A percentile compares a stretch with the other conserved stretches of the same genome.
Evolutionary conservation across 2,888 invertebrate species (phyloP).

Genomic region (Meghimatium bilineatum): DNA sequence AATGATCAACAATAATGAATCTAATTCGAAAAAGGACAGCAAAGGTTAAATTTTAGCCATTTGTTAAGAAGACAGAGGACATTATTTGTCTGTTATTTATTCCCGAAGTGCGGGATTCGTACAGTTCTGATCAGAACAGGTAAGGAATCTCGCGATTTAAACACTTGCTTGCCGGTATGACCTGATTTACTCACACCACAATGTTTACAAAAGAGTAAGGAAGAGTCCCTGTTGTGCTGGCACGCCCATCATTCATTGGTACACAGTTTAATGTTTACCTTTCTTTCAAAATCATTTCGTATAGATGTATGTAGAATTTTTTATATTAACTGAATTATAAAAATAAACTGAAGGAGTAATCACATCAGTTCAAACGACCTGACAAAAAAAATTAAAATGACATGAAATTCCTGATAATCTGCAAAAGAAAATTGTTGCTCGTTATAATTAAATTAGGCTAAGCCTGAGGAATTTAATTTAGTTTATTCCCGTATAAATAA

Average conservation of each 20-base stretch:
- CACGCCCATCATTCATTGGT: not conserved
- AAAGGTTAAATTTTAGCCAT: constrained; percentile 29
- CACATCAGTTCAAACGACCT: too few species aligned
- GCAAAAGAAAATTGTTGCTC: too few species aligned
- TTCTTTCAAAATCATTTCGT: not conserved
- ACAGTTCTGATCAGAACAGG: constrained; percentile 12
- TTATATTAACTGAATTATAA: too few species aligned
- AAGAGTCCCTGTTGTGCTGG: constrained; percentile 4
- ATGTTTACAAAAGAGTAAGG: constrained; percentile 8
- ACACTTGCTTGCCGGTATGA: constrained; percentile 40
- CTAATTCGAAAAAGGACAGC: constrained; percentile 23
- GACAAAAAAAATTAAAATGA: too few species aligned
- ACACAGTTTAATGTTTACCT: not conserved
- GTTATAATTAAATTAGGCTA: too few species aligned
- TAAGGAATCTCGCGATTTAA: constrained; percentile 18
- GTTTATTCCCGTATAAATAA: too few species aligned
- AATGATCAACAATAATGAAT: constrained; percentile 36
- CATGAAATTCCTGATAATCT: too few species aligned
- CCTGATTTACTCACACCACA: constrained; percentile 11
- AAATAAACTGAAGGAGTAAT: too few species aligned
- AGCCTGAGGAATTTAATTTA: too few species aligned
- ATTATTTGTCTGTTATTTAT: not conserved
- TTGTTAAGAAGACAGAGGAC: constrained; percentile 22
- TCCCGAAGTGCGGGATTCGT: constrained; percentile 8
- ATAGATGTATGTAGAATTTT: too few species aligned